A percentile compares a stretch with the other conserved stretches of the same genome.
Conservation (phyloP, 2,797 vertebrate genomes). For the Naso thynnoides region DNA sequence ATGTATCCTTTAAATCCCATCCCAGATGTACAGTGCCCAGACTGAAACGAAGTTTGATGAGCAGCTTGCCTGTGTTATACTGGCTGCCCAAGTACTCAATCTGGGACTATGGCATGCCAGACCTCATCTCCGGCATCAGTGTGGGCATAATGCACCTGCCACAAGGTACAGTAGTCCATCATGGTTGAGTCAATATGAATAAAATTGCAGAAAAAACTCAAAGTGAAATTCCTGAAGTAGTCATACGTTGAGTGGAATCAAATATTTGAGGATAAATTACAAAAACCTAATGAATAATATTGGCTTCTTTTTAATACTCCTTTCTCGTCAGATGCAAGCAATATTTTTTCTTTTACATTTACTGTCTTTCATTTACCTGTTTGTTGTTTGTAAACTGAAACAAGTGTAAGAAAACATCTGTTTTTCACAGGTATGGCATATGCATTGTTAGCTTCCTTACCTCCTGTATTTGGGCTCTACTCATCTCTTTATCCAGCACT, state of each 20-base stretch:
- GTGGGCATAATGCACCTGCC: slow-evolving; percentile 98
- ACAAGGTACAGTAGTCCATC: slow-evolving; percentile 86
- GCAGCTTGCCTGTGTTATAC: slow-evolving; percentile 87
- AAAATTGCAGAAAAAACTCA: not conserved
- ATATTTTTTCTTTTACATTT: not conserved
- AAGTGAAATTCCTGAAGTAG: not conserved
- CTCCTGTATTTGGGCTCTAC: slow-evolving; percentile 94
- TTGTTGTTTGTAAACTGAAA: not conserved
- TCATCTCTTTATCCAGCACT: slow-evolving; percentile 94
- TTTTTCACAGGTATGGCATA: slow-evolving; percentile 91
- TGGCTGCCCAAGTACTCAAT: slow-evolving; percentile 95
- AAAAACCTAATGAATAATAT: not conserved
- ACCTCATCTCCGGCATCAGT: slow-evolving; percentile 93
- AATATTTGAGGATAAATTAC: not conserved
- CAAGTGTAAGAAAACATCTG: not conserved
- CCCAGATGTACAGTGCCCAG: slow-evolving; percentile 86
- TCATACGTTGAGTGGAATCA: not conserved
- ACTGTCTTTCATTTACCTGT: not conserved
- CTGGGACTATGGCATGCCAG: slow-evolving; percentile 93
- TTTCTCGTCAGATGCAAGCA: not conserved
- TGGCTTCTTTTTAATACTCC: not conserved
- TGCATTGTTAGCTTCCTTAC: slow-evolving; percentile 93
- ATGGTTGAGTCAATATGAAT: not conserved
- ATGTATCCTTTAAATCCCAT: slow-evolving; percentile 17
- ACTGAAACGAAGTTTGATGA: slow-evolving; percentile 83